These are phyloP conservation scores for Limulus polyphemus DNA, from an alignment of 2,888 invertebrate genomes.

Conservation along the genomic window DNA sequence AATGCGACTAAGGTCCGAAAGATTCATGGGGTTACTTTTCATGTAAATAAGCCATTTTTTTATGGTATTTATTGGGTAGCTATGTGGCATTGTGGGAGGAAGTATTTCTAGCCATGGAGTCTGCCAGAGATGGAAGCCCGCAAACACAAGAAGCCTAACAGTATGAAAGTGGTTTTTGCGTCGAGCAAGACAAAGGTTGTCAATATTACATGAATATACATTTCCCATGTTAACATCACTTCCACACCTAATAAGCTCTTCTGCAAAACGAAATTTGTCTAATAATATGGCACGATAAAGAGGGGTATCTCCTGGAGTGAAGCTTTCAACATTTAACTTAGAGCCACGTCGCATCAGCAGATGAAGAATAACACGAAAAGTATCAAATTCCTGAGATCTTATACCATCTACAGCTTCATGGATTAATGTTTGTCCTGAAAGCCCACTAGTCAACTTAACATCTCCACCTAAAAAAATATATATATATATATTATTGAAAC, in stretches of 20 bases:
- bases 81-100: constrained; percentile 30
- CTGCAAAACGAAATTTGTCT: constrained; percentile 43
- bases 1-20: constrained; percentile 48
- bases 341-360: constrained; percentile 41
- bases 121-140: constrained; percentile 34
- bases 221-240: constrained; percentile 50
- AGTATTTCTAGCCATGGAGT: constrained; percentile 31
- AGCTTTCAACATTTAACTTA: constrained; percentile 39
- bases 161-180: constrained; percentile 27
- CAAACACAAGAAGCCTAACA: constrained; percentile 37
- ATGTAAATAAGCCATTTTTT: constrained; percentile 38
- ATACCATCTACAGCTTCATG: constrained; percentile 50
- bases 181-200: constrained; percentile 29
- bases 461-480: constrained; percentile 41
- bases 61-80: constrained; percentile 12
- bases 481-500: not conserved
- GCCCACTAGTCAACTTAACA: constrained; percentile 43
- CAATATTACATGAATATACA: constrained; percentile 43
- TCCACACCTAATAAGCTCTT: constrained; percentile 48
- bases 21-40: constrained; percentile 42
- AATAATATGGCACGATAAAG: constrained; percentile 44
- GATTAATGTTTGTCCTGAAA: constrained; percentile 47
- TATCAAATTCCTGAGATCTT: constrained; percentile 36
- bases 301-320: constrained; percentile 42
- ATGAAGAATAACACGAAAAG: constrained; percentile 45